These are phyloP conservation scores for Chrysemys picta DNA, from an alignment of 2,113 vertebrate genomes.

Conservation along the genomic window DNA sequence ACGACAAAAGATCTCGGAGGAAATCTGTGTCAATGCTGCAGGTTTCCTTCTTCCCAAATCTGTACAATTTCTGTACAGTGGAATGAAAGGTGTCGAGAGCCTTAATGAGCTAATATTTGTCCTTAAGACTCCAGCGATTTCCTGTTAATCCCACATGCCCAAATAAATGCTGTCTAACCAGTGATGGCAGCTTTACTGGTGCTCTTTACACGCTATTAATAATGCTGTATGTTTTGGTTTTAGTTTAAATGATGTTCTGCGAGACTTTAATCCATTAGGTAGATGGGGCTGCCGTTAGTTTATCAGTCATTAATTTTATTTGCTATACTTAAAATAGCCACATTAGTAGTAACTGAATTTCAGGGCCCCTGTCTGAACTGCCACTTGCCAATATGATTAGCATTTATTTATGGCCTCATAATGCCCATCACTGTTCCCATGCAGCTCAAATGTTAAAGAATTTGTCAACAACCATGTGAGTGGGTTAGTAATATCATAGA, in stretches of 20 bases:
- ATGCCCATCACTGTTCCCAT: fast-evolving
- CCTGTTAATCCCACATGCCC: not conserved
- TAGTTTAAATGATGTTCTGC: not conserved
- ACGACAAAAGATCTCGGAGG: not conserved
- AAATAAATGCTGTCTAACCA: not conserved
- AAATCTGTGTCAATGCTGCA: not conserved
- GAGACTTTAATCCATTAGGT: not conserved
- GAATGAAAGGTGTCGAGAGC: fast-evolving
- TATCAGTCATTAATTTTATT: not conserved
- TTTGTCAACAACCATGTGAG: fast-evolving
- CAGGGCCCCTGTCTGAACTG: fast-evolving
- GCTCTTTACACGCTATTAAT: not conserved
- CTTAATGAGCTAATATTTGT: not conserved
- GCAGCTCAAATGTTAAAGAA: not conserved
- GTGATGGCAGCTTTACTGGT: not conserved
- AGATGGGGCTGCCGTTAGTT: not conserved
- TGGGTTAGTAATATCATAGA: fast-evolving
- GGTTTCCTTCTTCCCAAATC: fast-evolving
- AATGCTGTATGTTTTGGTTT: not conserved
- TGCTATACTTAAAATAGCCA: not conserved
- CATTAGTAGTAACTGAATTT: fast-evolving
- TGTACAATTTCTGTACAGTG: not conserved
- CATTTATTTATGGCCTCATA: fast-evolving
- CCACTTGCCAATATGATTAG: fast-evolving
- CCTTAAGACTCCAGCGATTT: not conserved